These are phyloP conservation scores for Palythoa grandis DNA, from an alignment of 92 coral and sea anemone genomes.

Conservation along the genomic window DNA sequence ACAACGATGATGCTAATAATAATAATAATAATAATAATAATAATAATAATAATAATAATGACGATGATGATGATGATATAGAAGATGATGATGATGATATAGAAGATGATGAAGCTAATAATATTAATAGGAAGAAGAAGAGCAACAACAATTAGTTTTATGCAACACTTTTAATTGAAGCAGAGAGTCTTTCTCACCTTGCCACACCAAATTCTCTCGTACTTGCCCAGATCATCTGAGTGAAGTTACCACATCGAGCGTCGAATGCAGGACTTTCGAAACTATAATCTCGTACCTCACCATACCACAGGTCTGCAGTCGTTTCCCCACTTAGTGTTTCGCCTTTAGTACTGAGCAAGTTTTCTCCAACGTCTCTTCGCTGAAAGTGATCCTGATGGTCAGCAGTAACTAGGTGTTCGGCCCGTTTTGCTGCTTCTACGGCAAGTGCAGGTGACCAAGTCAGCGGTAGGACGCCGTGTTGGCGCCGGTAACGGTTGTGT, in stretches of 20 bases:
- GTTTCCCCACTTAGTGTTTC: conserved; percentile 63
- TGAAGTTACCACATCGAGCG: conserved; percentile 86
- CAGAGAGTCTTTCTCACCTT: conserved; percentile 35
- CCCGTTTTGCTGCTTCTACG: conserved; percentile 70
- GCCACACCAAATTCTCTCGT: conserved; percentile 84
- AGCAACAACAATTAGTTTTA: too few species aligned
- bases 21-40: too few species aligned
- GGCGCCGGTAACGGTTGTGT: conserved; percentile 91
- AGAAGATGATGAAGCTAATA: too few species aligned
- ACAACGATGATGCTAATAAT: too few species aligned
- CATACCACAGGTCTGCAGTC: conserved; percentile 84
- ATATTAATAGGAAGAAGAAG: too few species aligned
- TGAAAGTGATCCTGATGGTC: conserved; percentile 66
- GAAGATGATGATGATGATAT: too few species aligned
- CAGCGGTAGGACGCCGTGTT: conserved; percentile 76
- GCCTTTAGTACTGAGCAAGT: conserved; percentile 61
- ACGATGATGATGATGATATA: not conserved
- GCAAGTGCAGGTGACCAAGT: conserved; percentile 84
- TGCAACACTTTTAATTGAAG: not conserved
- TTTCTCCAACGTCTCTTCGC: conserved; percentile 71
- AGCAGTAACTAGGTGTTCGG: conserved; percentile 67
- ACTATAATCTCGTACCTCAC: conserved; percentile 77
- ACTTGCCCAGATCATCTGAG: conserved; percentile 81
- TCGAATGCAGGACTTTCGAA: conserved; percentile 83
- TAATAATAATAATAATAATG: not conserved